These are phyloP conservation scores for Pseudopleuronectes americanus DNA, from an alignment of 2,797 vertebrate genomes.

Conservation along the genomic window DNA sequence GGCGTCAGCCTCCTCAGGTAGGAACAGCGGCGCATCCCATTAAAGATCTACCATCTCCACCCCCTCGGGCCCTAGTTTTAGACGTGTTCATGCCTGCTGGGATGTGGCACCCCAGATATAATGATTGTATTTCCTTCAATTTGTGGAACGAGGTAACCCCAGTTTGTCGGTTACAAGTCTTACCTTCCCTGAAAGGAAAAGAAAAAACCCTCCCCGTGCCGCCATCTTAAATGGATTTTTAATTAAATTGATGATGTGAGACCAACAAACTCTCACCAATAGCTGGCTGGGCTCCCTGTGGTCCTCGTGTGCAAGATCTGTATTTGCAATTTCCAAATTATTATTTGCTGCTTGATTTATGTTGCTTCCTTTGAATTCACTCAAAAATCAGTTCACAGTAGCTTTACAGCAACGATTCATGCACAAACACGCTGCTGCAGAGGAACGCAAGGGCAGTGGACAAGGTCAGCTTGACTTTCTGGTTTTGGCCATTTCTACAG, in stretches of 20 bases:
- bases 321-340: conserved; percentile 74
- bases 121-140: conserved; percentile 46
- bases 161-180: conserved; percentile 63
- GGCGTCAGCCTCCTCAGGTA: conserved; percentile 50
- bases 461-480: conserved; percentile 55
- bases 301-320: conserved; percentile 63
- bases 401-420: conserved; percentile 39
- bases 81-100: conserved; percentile 44
- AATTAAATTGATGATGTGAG: conserved; percentile 83
- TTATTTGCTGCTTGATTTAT: conserved; percentile 75
- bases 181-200: conserved; percentile 47
- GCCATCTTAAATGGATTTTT: conserved; percentile 77
- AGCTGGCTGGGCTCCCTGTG: conserved; percentile 72
- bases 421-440: conserved; percentile 20
- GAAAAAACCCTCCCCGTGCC: conserved; percentile 56
- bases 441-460: conserved; percentile 34
- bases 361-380: conserved; percentile 63
- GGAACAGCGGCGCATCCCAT: conserved; percentile 40
- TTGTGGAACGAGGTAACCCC: conserved; percentile 40
- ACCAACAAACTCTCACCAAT: conserved; percentile 76
- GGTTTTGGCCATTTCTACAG: conserved; percentile 45
- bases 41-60: conserved; percentile 32
- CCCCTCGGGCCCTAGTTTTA: conserved; percentile 31
- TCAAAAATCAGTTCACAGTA: conserved; percentile 52
- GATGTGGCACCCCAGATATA: conserved; percentile 40